Percentiles rank a stretch among this genome's conserved stretches.
Evolutionary conservation across 2,113 vertebrate species (phyloP).

Genomic region (Protobothrops mucrosquamatus): DNA sequence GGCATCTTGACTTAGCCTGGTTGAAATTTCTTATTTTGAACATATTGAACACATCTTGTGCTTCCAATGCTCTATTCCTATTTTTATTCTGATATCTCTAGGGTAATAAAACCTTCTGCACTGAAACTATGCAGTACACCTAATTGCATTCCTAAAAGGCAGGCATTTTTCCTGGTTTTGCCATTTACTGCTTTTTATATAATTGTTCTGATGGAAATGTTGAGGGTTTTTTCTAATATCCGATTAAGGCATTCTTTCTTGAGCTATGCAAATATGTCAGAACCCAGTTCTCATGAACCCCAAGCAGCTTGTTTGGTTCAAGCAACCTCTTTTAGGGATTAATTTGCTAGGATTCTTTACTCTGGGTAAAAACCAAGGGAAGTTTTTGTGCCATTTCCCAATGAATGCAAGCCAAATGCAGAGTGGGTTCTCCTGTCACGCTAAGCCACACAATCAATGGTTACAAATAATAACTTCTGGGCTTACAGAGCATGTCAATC

Average conservation of each 20-base stretch:
- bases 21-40: neutral
- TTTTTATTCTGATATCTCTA: neutral
- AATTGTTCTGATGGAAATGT: neutral
- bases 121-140: neutral
- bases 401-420: neutral
- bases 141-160: neutral
- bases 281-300: neutral
- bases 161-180: neutral
- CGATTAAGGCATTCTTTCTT: neutral
- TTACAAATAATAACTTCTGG: neutral
- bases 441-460: neutral
- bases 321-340: neutral
- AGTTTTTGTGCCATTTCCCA: neutral
- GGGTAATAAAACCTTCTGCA: neutral
- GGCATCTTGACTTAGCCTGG: neutral
- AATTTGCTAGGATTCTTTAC: neutral
- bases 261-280: neutral
- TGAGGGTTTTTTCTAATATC: neutral
- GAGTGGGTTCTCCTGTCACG: neutral
- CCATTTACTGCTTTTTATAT: neutral
- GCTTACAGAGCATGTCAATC: neutral
- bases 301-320: neutral
- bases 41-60: neutral
- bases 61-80: neutral
- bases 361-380: neutral